Base-by-base conservation (phyloP, 2,113 vertebrate species). In the Sclerurus mexicanus region DNA sequence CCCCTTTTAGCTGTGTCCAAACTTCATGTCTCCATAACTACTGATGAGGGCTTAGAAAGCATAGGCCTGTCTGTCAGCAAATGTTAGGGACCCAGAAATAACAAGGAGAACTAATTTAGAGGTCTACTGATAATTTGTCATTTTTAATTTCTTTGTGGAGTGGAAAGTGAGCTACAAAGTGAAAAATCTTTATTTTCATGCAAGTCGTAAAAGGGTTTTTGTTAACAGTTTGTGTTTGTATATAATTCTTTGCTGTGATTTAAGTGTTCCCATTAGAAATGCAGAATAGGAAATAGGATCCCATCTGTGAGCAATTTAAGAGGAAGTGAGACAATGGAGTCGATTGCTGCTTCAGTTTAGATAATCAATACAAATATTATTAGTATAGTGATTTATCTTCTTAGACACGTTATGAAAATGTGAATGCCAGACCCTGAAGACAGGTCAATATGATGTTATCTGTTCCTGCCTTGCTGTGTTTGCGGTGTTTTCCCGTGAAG, bases 291-390 rank as follows among this genome's bases (percentile, higher is more conserved):
- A 95, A 73, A 93, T 78, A 85, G 96, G 97, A 97, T 97, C 98
- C 98, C 98, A 98, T 98, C 98, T 98, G 98, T 94, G 97, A 98
- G 94, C 96, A 97, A 96, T 95, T 97, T 96, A 93, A 97, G 97
- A 97, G 98, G 97, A 98, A 97, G 97, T 97, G 97, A 97, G 97
- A 98, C 98, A 98, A 98, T 98, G 97, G 97, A 96, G 94, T 95
- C 86, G 85, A 96, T 50, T 92, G 95, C 97, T 91, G 96, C 95
- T 98, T 96, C 97, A 96, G 96, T 98, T 97, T 96, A 97, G 97
- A 97, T 98, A 97, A 98, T 98, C 98, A 97, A 98, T 98, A 98
- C 97, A 98, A 97, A 98, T 98, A 98, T 98, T 98, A 97, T 98
- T 96, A 98, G 97, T 96, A 96, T 63, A 92, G 96, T 98, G 98